Percentiles rank a stretch among this genome's conserved stretches.
Evolutionary conservation across 2,113 vertebrate genomes (phyloP).

Genomic region (Heptranchias perlo): DNA sequence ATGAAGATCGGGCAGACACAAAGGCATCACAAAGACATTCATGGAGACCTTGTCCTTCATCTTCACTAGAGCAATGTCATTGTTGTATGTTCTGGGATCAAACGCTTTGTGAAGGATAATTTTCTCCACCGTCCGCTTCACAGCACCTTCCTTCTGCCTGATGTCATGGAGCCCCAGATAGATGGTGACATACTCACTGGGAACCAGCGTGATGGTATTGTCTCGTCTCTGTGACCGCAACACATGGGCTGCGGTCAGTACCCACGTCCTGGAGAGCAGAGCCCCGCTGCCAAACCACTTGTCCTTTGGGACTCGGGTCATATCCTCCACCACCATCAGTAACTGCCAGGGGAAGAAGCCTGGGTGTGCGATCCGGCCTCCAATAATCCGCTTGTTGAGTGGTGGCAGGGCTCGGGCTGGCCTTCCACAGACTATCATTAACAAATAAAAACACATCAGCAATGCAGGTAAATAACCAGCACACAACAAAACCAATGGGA

Average conservation of each 20-base stretch:
- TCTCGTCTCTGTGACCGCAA: slow-evolving; percentile 81
- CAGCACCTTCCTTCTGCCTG: slow-evolving; percentile 61
- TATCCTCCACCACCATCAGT: slow-evolving; percentile 83
- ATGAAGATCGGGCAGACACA: slow-evolving; percentile 67
- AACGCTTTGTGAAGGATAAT: slow-evolving; percentile 84
- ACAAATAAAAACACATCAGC: slow-evolving; percentile 28
- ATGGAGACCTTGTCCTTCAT: slow-evolving; percentile 67
- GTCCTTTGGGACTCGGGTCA: slow-evolving; percentile 75
- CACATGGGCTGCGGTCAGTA: slow-evolving; percentile 85
- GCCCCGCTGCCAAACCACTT: slow-evolving; percentile 94
- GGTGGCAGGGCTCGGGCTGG: slow-evolving; percentile 63
- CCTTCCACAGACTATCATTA: slow-evolving; percentile 64
- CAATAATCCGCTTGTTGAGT: slow-evolving; percentile 83
- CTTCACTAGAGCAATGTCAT: slow-evolving; percentile 85
- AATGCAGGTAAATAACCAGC: not conserved
- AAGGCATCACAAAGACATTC: slow-evolving; percentile 60
- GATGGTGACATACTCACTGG: slow-evolving; percentile 72
- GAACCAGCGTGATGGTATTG: slow-evolving; percentile 71
- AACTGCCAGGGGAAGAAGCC: slow-evolving; percentile 94
- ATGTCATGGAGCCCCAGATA: slow-evolving; percentile 74
- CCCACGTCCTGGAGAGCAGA: slow-evolving; percentile 79
- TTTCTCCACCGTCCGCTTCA: slow-evolving; percentile 64
- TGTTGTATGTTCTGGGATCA: slow-evolving; percentile 83
- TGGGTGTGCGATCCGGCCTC: slow-evolving; percentile 66
- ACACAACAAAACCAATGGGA: not conserved